phyloP scores from a whole-genome alignment of 2,113 vertebrate genomes.

The Percina caprodes region DNA sequence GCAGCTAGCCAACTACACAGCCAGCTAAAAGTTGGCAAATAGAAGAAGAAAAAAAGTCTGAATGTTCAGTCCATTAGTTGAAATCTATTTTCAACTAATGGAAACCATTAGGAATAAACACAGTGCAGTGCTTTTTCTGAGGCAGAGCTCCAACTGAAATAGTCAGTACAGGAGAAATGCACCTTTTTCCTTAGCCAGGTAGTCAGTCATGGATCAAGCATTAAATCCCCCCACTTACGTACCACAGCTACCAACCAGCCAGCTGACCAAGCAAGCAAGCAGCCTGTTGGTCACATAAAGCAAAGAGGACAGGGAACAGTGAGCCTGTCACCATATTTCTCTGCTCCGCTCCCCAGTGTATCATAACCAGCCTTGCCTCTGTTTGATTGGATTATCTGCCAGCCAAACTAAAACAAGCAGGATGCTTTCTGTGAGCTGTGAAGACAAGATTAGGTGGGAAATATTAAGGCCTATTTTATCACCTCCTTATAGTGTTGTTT shows the following conservation, averaged over 20 bases:
- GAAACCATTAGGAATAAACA: background rate
- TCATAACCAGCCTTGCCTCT: constrained; percentile 53
- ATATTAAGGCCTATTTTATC: constrained; percentile 78
- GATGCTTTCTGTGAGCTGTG: constrained; percentile 71
- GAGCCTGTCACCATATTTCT: constrained; percentile 70
- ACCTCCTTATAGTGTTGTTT: constrained; percentile 73
- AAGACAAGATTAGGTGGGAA: constrained; percentile 82
- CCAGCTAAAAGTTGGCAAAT: background rate
- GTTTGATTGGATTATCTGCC: constrained; percentile 80
- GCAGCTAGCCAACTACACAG: background rate
- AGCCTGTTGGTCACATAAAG: constrained; percentile 54
- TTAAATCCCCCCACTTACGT: constrained; percentile 10
- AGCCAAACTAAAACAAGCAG: constrained; percentile 79
- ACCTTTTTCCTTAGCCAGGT: background rate
- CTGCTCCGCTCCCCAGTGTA: constrained; percentile 55
- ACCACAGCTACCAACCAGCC: constrained; percentile 33
- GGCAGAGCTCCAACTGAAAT: background rate
- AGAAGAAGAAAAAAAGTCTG: background rate
- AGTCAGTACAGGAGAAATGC: background rate
- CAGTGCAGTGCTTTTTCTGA: background rate
- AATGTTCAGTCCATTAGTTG: background rate
- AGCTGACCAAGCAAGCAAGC: constrained; percentile 40
- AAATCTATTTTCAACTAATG: background rate
- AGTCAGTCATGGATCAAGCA: constrained; percentile 14
- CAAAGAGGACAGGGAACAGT: constrained; percentile 53